Evolutionary conservation across 2,888 invertebrate genomes (phyloP).

Genomic region (Barypeithes pellucidus): DNA sequence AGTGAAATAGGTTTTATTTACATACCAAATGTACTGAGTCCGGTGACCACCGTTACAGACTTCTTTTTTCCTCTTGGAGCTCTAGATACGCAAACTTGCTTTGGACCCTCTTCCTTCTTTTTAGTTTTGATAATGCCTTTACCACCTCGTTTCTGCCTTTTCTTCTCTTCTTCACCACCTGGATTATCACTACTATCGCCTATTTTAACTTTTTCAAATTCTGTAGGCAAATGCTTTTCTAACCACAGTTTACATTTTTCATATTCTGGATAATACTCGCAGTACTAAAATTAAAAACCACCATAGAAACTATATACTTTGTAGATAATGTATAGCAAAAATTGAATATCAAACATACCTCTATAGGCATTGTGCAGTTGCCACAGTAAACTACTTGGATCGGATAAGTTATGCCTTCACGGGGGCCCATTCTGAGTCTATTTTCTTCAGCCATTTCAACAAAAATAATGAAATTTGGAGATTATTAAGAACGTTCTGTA

Average conservation of each 20-base stretch:
- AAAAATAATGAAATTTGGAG: slow-evolving; percentile 2
- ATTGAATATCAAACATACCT: slow-evolving; percentile 73
- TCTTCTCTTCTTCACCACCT: slow-evolving; percentile 90
- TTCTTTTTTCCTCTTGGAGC: slow-evolving; percentile 98
- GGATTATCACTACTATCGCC: slow-evolving; percentile 75
- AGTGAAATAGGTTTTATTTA: slow-evolving; percentile 33
- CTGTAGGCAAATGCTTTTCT: slow-evolving; percentile 93
- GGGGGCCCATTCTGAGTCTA: slow-evolving; percentile 73
- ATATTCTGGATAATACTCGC: slow-evolving; percentile 98
- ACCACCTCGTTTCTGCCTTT: slow-evolving; percentile 96
- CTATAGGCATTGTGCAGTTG: slow-evolving; percentile 95
- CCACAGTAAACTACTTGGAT: slow-evolving; percentile 91
- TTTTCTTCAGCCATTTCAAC: slow-evolving; percentile 49
- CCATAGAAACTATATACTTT: neutral
- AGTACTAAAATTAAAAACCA: slow-evolving; percentile 81
- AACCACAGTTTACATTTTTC: slow-evolving; percentile 98
- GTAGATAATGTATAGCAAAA: neutral
- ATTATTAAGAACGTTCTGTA: neutral
- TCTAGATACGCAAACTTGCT: slow-evolving; percentile 87
- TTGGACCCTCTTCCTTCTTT: slow-evolving; percentile 93
- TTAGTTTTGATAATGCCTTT: slow-evolving; percentile 96
- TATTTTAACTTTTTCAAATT: slow-evolving; percentile 91
- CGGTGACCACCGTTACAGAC: slow-evolving; percentile 97
- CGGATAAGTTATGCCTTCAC: slow-evolving; percentile 83
- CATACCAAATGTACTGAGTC: slow-evolving; percentile 90